Base-by-base conservation (phyloP, 1,140 invertebrate species). In the Monomorium pharaonis region DNA sequence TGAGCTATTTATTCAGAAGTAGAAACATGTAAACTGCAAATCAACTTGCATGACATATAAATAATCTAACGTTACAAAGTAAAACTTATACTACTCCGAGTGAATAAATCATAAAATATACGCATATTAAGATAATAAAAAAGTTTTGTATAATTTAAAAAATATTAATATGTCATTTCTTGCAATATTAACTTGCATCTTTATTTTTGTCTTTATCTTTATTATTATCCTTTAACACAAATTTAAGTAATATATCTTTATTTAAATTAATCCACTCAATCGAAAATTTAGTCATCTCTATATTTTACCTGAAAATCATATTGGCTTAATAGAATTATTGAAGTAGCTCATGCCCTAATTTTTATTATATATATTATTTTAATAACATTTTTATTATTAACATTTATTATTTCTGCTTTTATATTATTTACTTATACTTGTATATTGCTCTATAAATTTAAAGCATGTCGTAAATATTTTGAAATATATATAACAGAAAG, bases 1-100 rank as follows among this genome's bases (percentile, higher is more conserved):
- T 58, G 44, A n/a, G 51, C 78, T 74, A 83, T 83, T 83, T 83
- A 83, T 83, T 21, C n/a, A 24, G 37, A 18, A 65, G 60, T 47
- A 30, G 47, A 47, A 33, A 47, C 42, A 10, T 42, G 21, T 33
- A 47, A 80, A n/a, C 16, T 33, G 33, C 62, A 83, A 83, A 58
- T 72, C 78, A 83, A 72, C 67, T 58, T 12, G 49, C 44, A 72
- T 67, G 30, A 70, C 18, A 4, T 72, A 44, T 72, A 72, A 72
- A 83, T 72, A 30, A 72, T 47, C 51, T 51, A 14, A 72, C 12
- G 49, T 81, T 18, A 72, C 14, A n/a, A 42, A 42, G 10, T 54
- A 18, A 16, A 58, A 37, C 0, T 72, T 37, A 56, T 27, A 0
- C 30, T 6, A 5, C 12, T 9, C 47, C 37, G 12, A 67, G 24